phyloP scores from a whole-genome alignment of 2,888 invertebrate genomes.

The Brachyopa scutellaris region DNA sequence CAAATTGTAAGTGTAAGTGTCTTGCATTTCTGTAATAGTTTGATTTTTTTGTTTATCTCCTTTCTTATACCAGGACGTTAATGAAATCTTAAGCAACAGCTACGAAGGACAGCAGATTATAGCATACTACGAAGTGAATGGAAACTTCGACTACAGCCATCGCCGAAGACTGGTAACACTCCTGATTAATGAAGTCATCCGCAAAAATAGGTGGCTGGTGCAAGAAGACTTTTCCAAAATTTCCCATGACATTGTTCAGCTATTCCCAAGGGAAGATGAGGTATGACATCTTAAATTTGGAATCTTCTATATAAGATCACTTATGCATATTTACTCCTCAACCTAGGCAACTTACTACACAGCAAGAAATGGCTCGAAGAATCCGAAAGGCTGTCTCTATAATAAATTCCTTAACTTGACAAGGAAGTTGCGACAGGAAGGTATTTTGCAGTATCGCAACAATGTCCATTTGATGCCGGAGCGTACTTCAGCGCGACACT shows the following conservation, averaged over 20 bases:
- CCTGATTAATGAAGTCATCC: conserved; percentile 59
- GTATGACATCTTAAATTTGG: no score
- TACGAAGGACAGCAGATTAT: conserved; percentile 63
- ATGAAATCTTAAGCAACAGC: conserved; percentile 38
- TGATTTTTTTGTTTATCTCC: neutral
- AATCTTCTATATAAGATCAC: no score
- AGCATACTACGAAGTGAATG: conserved; percentile 57
- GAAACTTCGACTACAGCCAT: conserved; percentile 59
- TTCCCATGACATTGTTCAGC: conserved; percentile 37
- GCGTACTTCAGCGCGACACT: conserved; percentile 52
- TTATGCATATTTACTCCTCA: no score
- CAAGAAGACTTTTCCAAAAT: conserved; percentile 61
- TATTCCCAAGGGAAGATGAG: conserved; percentile 61
- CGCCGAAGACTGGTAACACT: conserved; percentile 52
- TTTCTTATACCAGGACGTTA: conserved; percentile 22
- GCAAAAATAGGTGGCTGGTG: conserved; percentile 54
- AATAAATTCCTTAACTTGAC: conserved; percentile 61
- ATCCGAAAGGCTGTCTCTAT: conserved; percentile 60
- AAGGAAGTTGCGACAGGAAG: conserved; percentile 58
- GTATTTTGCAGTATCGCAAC: conserved; percentile 58
- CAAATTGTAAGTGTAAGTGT: conserved; percentile 57
- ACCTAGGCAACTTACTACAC: conserved; percentile 49
- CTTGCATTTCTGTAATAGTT: no score
- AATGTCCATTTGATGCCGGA: conserved; percentile 48
- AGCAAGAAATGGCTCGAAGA: conserved; percentile 50